Evolutionary conservation across 2,797 vertebrate species (phyloP), one percentile per base, ranked within the genome.

Genomic region (Alouatta caraya): DNA sequence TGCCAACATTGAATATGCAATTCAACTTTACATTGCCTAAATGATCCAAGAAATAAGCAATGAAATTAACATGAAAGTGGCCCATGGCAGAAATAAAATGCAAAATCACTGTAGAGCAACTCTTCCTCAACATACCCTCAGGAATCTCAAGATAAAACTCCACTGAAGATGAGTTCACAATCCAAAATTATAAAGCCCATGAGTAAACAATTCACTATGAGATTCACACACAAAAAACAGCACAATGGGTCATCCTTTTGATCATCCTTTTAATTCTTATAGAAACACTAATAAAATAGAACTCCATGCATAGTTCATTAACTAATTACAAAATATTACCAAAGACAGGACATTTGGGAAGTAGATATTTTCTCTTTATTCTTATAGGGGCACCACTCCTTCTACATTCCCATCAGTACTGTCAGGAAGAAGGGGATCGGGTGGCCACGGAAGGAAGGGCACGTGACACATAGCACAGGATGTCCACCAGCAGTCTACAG

Each of bases 11-110:
- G 8, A 87, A 94, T 57, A 5, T 88, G 3, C 55, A 96, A 82
- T 84, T 96, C 48, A 93, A 67, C 90, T 84, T 81, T 88, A 78
- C 57, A 88, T 59, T 44, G 79, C 55, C 72, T 50, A 72, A 84
- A 94, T 5, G 28, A 84, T 50, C 87, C 5, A 76, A 96, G 55
- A 94, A 75, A 11, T 72, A 72, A 33, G 33, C 30, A 90, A 88
- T 39, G 10, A 72, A 50, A 84, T 59, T 72, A 92, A 83, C 55
- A 70, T 4, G 13, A 79, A 46, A 22, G 26, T 76, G 11, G 39
- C 10, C 11, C n/a, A 22, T 44, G 33, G 37, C 33, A 85, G 64
- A 93, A 94, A 95, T 57, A 83, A 95, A 90, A 80, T 83, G 24
- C 22, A 48, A 22, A 96, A 55, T 24, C 37, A 90, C 84, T 64